Evolutionary conservation across 2,797 vertebrate species (phyloP).

Genomic region (Caiman crocodilus): DNA sequence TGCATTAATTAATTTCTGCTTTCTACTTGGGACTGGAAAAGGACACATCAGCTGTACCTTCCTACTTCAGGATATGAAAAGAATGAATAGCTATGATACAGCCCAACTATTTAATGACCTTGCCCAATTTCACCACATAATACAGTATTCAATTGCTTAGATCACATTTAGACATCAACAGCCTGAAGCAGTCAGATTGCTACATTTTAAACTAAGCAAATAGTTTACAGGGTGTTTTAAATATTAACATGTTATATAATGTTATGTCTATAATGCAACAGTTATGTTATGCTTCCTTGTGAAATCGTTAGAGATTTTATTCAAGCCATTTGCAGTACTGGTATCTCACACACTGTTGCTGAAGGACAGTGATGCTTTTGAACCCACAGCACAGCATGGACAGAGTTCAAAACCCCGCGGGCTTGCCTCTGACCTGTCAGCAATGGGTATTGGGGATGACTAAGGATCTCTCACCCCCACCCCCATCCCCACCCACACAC

Average conservation of each 20-base stretch:
- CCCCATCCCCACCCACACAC: too few relatives aligned
- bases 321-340: rapidly evolving
- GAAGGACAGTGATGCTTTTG: background rate
- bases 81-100: background rate
- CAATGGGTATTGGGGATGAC: too few relatives aligned
- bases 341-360: background rate
- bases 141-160: background rate
- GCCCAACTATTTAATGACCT: background rate
- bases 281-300: rapidly evolving
- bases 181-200: background rate
- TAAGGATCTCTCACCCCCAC: too few relatives aligned
- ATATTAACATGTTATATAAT: background rate
- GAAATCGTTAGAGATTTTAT: background rate
- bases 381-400: background rate
- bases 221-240: background rate
- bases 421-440: background rate
- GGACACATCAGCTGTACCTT: background rate
- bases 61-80: background rate
- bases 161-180: background rate
- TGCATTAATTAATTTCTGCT: background rate
- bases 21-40: background rate
- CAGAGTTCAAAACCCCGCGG: background rate
- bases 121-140: background rate
- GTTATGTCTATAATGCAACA: background rate
- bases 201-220: background rate